Evolutionary conservation across 2,888 invertebrate genomes (phyloP).

Genomic region (Saturnia pavonia): DNA sequence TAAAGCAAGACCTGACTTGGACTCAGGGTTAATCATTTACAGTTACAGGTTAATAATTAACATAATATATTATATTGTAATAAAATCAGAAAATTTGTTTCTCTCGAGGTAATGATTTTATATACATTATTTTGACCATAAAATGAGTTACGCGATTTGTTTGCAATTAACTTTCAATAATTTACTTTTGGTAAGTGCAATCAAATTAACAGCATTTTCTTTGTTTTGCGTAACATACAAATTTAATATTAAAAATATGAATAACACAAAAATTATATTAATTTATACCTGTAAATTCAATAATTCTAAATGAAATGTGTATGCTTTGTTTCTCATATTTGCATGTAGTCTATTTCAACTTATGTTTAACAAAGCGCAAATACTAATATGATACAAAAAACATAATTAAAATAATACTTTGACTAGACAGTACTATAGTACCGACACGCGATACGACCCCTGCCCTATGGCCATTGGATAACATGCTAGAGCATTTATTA

Average conservation of each 20-base stretch:
- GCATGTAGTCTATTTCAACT: conserved; percentile 48
- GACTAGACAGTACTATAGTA: conserved; percentile 80
- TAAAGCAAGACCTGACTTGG: no score
- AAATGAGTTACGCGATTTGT: not conserved
- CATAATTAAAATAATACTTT: conserved; percentile 71
- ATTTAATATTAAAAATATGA: not conserved
- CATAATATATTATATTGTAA: not conserved
- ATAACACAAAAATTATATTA: not conserved
- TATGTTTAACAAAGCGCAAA: conserved; percentile 56
- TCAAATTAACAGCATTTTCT: not conserved
- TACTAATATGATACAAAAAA: conserved; percentile 68
- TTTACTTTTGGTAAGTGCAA: not conserved
- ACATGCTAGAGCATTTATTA: conserved; percentile 33
- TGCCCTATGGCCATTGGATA: conserved; percentile 52
- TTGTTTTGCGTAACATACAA: not conserved
- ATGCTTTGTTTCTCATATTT: conserved; percentile 32
- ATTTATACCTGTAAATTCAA: not conserved
- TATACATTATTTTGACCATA: not conserved
- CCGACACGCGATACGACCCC: conserved; percentile 61
- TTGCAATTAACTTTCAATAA: not conserved
- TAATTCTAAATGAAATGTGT: conserved; percentile 31
- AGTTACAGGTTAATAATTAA: no score
- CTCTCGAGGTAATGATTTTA: not conserved
- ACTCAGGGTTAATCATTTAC: no score
- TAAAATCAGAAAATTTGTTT: not conserved